Conservation (phyloP, 1,140 invertebrate genomes). For the Zaprionus gabonicus region DNA sequence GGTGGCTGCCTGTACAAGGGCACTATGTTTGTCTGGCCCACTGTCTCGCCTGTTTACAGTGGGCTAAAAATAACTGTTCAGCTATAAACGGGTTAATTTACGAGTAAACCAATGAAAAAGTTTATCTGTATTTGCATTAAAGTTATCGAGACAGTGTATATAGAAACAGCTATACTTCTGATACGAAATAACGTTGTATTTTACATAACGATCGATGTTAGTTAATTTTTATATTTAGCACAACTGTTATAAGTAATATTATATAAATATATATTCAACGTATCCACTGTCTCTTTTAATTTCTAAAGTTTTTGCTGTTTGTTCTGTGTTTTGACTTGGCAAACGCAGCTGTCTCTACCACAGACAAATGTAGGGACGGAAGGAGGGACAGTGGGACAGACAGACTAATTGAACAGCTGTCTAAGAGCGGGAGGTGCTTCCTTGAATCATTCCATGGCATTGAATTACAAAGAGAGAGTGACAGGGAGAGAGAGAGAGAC, state of each 20-base stretch:
- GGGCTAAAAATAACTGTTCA: not conserved
- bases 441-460: conserved; percentile 39
- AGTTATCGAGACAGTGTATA: not conserved
- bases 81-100: not conserved
- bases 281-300: conserved; percentile 9
- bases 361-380: not conserved
- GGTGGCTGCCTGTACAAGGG: conserved; percentile 30
- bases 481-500: not conserved
- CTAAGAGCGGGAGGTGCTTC: conserved; percentile 34
- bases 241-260: no score
- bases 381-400: conserved; percentile 11
- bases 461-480: conserved; percentile 36
- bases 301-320: conserved; percentile 5
- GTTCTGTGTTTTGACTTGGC: conserved; percentile 35
- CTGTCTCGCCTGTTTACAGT: not conserved
- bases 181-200: no score
- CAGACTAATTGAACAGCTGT: conserved; percentile 69
- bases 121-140: not conserved
- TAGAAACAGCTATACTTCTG: no score
- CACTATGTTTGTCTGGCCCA: conserved; percentile 20
- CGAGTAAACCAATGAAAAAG: not conserved
- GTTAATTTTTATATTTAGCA: not conserved
- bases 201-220: no score
- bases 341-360: conserved; percentile 42
- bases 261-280: not conserved